Conservation (phyloP, 2,797 vertebrate species). For the Pangasius krempfi region DNA sequence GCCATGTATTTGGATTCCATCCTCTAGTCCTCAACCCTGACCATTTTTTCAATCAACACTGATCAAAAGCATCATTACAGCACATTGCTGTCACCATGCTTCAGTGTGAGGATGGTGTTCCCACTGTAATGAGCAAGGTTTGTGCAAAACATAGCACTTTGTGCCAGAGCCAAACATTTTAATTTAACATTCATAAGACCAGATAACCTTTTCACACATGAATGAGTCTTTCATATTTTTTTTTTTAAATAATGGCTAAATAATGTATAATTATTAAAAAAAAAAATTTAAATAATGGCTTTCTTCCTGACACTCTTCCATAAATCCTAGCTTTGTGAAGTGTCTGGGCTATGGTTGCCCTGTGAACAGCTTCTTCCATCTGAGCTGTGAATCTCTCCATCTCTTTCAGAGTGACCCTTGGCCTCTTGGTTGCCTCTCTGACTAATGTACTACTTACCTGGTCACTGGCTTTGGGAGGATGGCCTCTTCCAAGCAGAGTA, state of each 20-base stretch:
- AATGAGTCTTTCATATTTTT: not conserved
- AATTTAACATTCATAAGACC: not conserved
- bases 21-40: not conserved
- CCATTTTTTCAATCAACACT: not conserved
- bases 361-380: not conserved
- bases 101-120: not conserved
- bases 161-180: not conserved
- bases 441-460: not conserved
- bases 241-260: not conserved
- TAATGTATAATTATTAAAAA: too few species aligned
- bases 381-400: not conserved
- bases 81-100: not conserved
- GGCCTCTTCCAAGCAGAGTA: not conserved
- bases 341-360: not conserved
- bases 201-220: not conserved
- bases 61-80: not conserved
- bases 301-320: not conserved
- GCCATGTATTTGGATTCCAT: not conserved
- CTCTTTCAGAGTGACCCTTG: not conserved
- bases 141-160: not conserved
- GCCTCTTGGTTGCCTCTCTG: not conserved
- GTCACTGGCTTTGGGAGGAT: not conserved
- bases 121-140: not conserved
- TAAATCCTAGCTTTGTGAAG: not conserved
- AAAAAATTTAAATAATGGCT: not conserved